Base-by-base conservation (phyloP, 2,113 vertebrate species). In the Oncorhynchus kisutch region DNA sequence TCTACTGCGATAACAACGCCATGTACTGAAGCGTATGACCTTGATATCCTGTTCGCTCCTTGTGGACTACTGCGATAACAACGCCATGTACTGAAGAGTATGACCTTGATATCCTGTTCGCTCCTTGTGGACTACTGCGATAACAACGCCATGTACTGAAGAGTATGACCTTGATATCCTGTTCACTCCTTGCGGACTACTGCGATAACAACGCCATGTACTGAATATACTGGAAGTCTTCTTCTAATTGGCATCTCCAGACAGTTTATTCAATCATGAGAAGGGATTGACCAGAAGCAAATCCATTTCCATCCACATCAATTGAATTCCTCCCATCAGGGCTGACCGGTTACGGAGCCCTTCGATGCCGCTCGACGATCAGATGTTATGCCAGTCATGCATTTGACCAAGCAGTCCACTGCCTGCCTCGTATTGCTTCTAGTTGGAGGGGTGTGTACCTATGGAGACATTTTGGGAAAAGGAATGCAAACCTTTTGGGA, bases 371-470 rank as follows among this genome's bases (percentile, higher is more conserved):
- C 79, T 71, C 75, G 78, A 67, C 22, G 20, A 45, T 82, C 88
- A 87, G 77, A 83, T 85, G 77, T 78, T 85, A 20, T 27, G 25
- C 64, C 82, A 80, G 66, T 86, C 71, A 81, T 84, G 69, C n/a
- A 64, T 75, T 71, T 29, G 39, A 54, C 9, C 39, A 45, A 54
- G 5, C 16, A 54, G 51, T 16, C 48, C 60, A 66, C 60, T 72
- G 59, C 70, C 60, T 72, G 59, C 70, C 79, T 80, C 29, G 20
- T 34, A 71, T 45, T 67, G 67, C 75, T 75, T 22, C 51, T 13
- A 4, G 57, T 74, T n/a, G 39, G 29, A 66, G 54, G 31, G 25
- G 11, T 76, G 34, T 51, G 18, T 82, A 85, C 79, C 74, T 84
- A 18, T 54, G 69, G 14, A 57, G 22, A 9, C 18, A 13, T 78